Conservation (phyloP, 2,888 invertebrate genomes). For the Epinotia brunnichana region DNA sequence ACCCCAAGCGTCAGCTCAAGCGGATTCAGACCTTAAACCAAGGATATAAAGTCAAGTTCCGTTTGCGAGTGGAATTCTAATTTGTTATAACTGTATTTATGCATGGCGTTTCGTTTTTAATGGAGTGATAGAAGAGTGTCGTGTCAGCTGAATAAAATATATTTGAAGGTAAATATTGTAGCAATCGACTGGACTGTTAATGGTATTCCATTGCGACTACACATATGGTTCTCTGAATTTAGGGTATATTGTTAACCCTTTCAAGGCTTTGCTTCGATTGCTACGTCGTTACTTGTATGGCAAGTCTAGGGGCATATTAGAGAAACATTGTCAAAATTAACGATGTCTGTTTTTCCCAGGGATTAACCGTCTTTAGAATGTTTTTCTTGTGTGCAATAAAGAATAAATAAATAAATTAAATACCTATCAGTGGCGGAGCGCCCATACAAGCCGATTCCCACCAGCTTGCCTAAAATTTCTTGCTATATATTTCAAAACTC, state of each 20-base stretch:
- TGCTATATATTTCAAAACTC: too few species aligned
- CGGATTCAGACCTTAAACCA: not conserved
- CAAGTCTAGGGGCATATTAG: not conserved
- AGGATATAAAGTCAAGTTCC: not conserved
- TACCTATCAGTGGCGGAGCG: too few species aligned
- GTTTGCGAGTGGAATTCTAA: not conserved
- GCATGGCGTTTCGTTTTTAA: conserved; percentile 27
- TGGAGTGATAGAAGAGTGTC: conserved; percentile 29
- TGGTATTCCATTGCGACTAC: not conserved
- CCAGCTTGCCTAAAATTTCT: too few species aligned
- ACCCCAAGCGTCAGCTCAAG: not conserved
- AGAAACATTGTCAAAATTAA: too few species aligned
- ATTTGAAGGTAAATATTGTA: conserved; percentile 17
- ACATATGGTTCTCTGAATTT: not conserved
- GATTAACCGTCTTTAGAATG: too few species aligned
- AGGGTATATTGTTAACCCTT: not conserved
- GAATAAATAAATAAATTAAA: too few species aligned
- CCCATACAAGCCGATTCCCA: too few species aligned
- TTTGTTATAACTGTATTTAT: conserved; percentile 30
- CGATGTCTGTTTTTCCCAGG: too few species aligned
- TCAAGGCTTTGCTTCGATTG: not conserved
- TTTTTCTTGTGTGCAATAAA: too few species aligned
- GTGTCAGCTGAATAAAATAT: conserved; percentile 19
- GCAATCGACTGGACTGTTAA: conserved; percentile 15
- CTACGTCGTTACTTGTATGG: not conserved